Base-by-base conservation (phyloP, 2,113 vertebrate genomes). In the Epinephelus moara region DNA sequence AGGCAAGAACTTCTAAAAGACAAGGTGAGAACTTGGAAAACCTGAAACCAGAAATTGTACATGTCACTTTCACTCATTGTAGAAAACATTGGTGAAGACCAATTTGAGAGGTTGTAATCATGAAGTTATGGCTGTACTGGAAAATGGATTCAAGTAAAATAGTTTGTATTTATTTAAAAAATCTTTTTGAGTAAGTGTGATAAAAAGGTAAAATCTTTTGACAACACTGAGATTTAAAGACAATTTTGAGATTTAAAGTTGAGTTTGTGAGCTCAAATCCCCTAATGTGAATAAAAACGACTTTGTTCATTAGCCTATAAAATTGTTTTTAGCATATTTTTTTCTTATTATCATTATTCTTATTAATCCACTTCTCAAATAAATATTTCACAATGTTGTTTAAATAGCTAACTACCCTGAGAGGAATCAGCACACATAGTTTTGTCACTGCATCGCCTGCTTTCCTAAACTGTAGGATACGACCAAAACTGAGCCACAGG, bases 331-430 rank as follows among this genome's bases (percentile, higher is more conserved):
- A 45, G 52, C 27, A 61, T 37, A 40, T 55, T 3, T 33, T 55
- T 4, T 3, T 61, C 18, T 57, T 47, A 30, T 56, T 11, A 15
- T 45, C 7, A 23, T 37, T 11, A 9, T 33, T 19, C 6, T 23
- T 42, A 27, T 23, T 23, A 55, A 64, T 67, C 10, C 70, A 69
- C 11, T 27, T 78, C 2, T 53, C 49, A 74, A 76, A 61, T 21
- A 57, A 42, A 57, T 19, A 25, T 64, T 15, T 69, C 6, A 50
- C 49, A 21, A 1, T 59, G 7, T 4, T 59, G 18, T 64, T 25
- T 11, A 70, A 50, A 15, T n/a, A 62, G 84, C 19, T 76, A 13
- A 55, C 11, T 52, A 70, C 78, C 21, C 13, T 73, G 45, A 69
- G 33, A 45, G 40, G 9, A 69, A 40, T 30, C 21, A 18, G 4